These are phyloP conservation scores for Patagioenas fasciata DNA, from an alignment of 2,113 vertebrate species.

Conservation along the genomic window DNA sequence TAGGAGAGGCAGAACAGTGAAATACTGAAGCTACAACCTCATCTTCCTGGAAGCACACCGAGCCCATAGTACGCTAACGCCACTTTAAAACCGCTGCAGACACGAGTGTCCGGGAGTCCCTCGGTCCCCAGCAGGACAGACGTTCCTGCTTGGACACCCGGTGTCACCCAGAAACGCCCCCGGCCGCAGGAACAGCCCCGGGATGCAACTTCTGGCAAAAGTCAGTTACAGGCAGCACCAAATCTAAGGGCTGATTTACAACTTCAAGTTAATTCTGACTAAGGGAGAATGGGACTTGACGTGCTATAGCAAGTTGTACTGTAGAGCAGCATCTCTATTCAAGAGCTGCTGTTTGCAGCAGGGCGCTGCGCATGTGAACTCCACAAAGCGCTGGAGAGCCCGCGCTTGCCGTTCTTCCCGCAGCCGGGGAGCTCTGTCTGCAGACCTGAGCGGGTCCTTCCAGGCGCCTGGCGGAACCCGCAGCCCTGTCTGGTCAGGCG, in stretches of 20 bases:
- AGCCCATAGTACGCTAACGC: too few relatives aligned
- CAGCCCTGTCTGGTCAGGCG: not conserved
- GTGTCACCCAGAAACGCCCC: not conserved
- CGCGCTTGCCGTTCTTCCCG: not conserved
- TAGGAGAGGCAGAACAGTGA: not conserved
- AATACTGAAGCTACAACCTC: not conserved
- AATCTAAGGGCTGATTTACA: not conserved
- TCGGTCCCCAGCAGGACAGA: not conserved
- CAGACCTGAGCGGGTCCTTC: not conserved
- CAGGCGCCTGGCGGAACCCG: rapidly evolving
- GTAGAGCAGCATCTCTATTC: not conserved
- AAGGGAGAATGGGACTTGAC: not conserved
- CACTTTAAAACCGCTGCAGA: too few relatives aligned
- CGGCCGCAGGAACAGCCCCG: not conserved
- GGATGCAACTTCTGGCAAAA: not conserved
- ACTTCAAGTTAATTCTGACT: not conserved
- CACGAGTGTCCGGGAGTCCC: too few relatives aligned
- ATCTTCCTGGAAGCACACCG: rapidly evolving
- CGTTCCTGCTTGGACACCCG: not conserved
- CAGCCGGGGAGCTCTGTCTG: too few relatives aligned
- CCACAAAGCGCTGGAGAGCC: not conserved
- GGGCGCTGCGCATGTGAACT: not conserved
- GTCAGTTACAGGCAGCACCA: not conserved
- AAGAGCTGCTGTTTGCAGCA: not conserved
- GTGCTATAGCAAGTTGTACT: not conserved